Base-by-base conservation (phyloP, 2,113 vertebrate genomes). In the Sminthopsis crassicaudata region DNA sequence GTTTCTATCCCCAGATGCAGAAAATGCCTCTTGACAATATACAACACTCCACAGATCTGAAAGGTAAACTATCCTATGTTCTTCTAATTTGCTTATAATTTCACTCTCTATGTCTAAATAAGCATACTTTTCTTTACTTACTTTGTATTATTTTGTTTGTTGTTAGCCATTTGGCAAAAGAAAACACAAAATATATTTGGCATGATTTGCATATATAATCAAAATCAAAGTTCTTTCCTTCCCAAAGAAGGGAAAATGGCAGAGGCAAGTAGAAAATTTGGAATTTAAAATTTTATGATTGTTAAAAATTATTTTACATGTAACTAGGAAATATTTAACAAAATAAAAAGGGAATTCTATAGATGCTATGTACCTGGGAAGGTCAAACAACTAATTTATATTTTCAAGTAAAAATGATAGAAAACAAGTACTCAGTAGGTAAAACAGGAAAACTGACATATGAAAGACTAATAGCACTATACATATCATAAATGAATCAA, bases 381-480 rank as follows among this genome's bases (percentile, higher is more conserved):
- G 92, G 22, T 93, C 55, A 94, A 90, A 25, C 54, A 89, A 9
- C 16, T 96, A 12, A 91, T 51, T 96, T 97, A 9, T 26, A 42
- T 98, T 84, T 94, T 46, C 25, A 67, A 96, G 90, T 30, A 89
- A 91, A 94, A 52, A 19, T 48, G 76, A 91, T 14, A 91, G 53
- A 92, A 97, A 94, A 92, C 16, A 50, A 97, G 93, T 96, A 53
- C 0, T 89, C 23, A 94, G 90, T 12, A 94, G 57, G 91, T 0
- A 2, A 96, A 25, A 95, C n/a, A 93, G 91, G 19, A 30, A 91
- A 95, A 26, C 46, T 8, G 94, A 96, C 46, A 60, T 60, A 94
- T 7, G 94, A 96, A 48, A 60, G 54, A 94, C 92, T 96, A 46
- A 91, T 90, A 95, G 53, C 89, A 94, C 51, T 95, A 36, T 26